Evolutionary conservation across 2,113 vertebrate genomes (phyloP).

Genomic region (Tilapia sparmanii): DNA sequence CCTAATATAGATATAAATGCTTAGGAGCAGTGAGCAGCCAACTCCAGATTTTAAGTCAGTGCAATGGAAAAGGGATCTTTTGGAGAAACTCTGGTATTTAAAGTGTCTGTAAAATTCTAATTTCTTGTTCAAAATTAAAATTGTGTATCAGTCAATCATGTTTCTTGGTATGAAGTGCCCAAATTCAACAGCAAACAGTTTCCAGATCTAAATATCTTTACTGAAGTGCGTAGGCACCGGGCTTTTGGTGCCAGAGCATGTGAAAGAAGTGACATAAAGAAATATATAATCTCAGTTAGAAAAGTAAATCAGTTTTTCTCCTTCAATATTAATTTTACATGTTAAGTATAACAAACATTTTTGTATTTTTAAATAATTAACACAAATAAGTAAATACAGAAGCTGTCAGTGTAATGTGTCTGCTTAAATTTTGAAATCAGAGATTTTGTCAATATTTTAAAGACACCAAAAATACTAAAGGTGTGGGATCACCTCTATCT

Average conservation of each 20-base stretch:
- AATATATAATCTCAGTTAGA: neutral
- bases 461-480: neutral
- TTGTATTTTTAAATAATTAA: neutral
- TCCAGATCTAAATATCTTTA: neutral
- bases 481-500: neutral
- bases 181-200: neutral
- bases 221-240: accelerated
- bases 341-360: neutral
- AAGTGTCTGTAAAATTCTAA: neutral
- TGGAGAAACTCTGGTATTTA: neutral
- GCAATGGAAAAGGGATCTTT: accelerated
- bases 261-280: neutral
- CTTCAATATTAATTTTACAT: neutral
- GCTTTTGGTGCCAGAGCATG: neutral
- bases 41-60: neutral
- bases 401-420: neutral
- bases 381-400: neutral
- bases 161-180: neutral
- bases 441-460: neutral
- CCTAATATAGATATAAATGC: neutral
- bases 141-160: neutral
- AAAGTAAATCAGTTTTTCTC: neutral
- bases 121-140: neutral
- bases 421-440: neutral
- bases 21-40: neutral